phyloP scores from a whole-genome alignment of 2,888 invertebrate genomes.

The Junonia oenone region DNA sequence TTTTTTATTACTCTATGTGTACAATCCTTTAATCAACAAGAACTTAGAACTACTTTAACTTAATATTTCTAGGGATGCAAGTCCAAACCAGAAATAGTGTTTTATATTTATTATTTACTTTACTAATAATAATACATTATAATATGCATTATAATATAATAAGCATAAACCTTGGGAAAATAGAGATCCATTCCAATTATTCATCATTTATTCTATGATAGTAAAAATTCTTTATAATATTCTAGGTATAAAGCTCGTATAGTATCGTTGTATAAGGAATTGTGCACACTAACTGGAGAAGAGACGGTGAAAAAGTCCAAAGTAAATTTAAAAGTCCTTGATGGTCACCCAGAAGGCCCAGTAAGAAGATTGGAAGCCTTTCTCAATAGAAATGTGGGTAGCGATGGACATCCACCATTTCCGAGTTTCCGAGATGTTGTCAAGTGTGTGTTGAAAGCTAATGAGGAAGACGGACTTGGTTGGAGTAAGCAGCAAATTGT shows the following conservation, averaged over 20 bases:
- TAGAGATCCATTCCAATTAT: no score
- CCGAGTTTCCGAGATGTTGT: conserved; percentile 75
- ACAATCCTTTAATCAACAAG: no score
- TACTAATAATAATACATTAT: no score
- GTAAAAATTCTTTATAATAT: no score
- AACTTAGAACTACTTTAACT: no score
- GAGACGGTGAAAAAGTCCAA: conserved; percentile 39
- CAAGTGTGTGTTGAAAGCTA: conserved; percentile 46
- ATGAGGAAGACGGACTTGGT: conserved; percentile 37
- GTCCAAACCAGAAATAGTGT: no score
- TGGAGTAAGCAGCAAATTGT: conserved; percentile 41
- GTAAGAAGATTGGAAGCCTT: conserved; percentile 46
- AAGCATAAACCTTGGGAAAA: no score
- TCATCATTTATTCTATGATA: no score
- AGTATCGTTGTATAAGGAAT: conserved; percentile 43
- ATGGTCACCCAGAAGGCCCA: conserved; percentile 51
- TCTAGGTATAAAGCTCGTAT: conserved; percentile 48
- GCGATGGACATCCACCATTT: conserved; percentile 46
- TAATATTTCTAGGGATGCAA: no score
- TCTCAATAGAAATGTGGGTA: conserved; percentile 46
- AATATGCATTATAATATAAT: no score
- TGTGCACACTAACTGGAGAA: conserved; percentile 43
- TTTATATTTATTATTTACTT: background rate
- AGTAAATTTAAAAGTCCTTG: conserved; percentile 40
- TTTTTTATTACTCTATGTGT: no score